Evolutionary conservation across 2,888 invertebrate species (phyloP).

Genomic region (Malthinus flaveolus): DNA sequence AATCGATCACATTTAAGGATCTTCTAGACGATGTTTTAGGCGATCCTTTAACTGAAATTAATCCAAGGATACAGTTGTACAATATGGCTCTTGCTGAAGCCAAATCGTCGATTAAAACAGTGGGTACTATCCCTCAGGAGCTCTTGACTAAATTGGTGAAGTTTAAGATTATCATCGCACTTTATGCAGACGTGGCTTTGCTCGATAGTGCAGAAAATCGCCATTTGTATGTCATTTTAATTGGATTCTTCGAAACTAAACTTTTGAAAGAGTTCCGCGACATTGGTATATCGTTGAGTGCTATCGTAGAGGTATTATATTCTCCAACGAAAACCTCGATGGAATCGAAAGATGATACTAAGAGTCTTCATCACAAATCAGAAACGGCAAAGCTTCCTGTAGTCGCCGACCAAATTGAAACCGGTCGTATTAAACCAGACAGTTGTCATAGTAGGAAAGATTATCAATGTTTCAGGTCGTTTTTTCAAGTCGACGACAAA

Average conservation of each 20-base stretch:
- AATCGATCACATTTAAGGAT: not conserved
- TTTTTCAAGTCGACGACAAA: too few species aligned
- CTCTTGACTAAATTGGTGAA: not conserved
- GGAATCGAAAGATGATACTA: not conserved
- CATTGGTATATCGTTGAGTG: not conserved
- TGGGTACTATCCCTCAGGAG: not conserved
- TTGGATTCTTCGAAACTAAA: not conserved
- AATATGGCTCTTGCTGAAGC: not conserved
- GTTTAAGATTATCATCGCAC: not conserved
- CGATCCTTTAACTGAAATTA: not conserved
- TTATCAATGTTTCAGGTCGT: too few species aligned
- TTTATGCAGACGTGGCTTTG: not conserved
- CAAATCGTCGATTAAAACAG: not conserved
- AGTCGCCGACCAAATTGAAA: too few species aligned
- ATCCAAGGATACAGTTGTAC: not conserved
- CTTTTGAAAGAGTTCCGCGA: not conserved
- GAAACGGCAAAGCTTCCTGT: not conserved
- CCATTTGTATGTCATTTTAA: conserved; percentile 7
- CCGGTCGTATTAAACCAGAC: too few species aligned
- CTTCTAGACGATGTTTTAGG: not conserved
- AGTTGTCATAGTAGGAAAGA: too few species aligned
- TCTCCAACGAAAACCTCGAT: not conserved
- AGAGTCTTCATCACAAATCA: not conserved
- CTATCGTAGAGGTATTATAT: not conserved
- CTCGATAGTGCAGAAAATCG: not conserved